Percentiles rank a stretch among this genome's conserved stretches.
These are phyloP conservation scores for Ctena decussata DNA, from an alignment of 2,888 invertebrate species.

Conservation along the genomic window DNA sequence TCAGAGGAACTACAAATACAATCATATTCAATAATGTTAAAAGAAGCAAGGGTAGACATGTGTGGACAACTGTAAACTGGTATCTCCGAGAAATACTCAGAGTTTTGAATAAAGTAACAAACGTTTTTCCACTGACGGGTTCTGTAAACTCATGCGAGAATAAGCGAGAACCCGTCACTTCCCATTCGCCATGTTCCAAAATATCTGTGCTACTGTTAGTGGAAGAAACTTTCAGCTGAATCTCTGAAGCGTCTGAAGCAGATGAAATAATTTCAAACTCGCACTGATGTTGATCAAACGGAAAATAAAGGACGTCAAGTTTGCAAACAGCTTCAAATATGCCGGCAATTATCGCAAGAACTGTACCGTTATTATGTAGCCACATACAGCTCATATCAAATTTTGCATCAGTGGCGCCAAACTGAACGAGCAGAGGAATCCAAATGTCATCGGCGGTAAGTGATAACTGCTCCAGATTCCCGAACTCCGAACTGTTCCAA, in stretches of 20 bases:
- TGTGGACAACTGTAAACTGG: neutral
- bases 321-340: neutral
- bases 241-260: neutral
- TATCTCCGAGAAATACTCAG: neutral
- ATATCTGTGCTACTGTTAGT: neutral
- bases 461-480: neutral
- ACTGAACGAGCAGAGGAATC: neutral
- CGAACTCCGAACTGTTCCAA: neutral
- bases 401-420: neutral
- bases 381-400: neutral
- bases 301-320: neutral
- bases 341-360: neutral
- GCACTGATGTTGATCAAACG: neutral
- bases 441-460: neutral
- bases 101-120: neutral
- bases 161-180: neutral
- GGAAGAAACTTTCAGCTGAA: neutral
- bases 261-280: neutral
- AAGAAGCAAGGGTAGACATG: neutral
- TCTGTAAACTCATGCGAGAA: neutral
- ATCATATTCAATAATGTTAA: neutral
- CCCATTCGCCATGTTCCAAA: conserved; percentile 1
- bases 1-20: neutral
- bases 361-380: neutral
- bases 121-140: neutral